Evolutionary conservation across 2,888 invertebrate species (phyloP).

Genomic region (Drosophila macrothrix): DNA sequence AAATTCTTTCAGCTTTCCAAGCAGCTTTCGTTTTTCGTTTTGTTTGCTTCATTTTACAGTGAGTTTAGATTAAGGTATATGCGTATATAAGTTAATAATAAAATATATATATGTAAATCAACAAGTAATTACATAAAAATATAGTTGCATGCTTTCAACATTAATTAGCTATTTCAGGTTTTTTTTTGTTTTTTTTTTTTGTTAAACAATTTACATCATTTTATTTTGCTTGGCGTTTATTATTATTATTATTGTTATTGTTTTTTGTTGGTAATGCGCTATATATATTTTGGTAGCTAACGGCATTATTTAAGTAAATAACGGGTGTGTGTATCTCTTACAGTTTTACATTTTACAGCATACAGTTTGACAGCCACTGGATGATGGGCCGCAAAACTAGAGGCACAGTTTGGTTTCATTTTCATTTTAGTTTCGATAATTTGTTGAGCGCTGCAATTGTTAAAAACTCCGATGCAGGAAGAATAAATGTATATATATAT

Average conservation of each 20-base stretch:
- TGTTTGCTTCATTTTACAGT: slow-evolving; percentile 50
- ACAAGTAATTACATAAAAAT: slow-evolving; percentile 50
- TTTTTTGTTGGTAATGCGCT: slow-evolving; percentile 6
- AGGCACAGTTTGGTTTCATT: slow-evolving; percentile 60
- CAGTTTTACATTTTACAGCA: slow-evolving; percentile 18
- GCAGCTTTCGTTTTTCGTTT: slow-evolving; percentile 8
- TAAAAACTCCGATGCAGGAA: slow-evolving; percentile 32
- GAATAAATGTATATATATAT: slow-evolving; percentile 3
- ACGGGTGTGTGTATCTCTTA: slow-evolving; percentile 3
- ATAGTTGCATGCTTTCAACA: slow-evolving; percentile 39
- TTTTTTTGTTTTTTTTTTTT: slow-evolving; percentile 30
- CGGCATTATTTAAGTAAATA: slow-evolving; percentile 13
- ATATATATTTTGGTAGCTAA: slow-evolving; percentile 15
- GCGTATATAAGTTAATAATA: slow-evolving; percentile 45
- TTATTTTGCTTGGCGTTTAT: slow-evolving; percentile 40
- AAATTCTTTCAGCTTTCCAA: slow-evolving; percentile 7
- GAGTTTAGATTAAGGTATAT: slow-evolving; percentile 45
- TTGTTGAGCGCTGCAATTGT: slow-evolving; percentile 59
- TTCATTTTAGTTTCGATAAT: slow-evolving; percentile 17
- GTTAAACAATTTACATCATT: slow-evolving; percentile 66
- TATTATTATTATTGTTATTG: slow-evolving; percentile 16
- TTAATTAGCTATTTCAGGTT: slow-evolving; percentile 67
- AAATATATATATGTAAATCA: slow-evolving; percentile 30
- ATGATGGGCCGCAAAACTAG: slow-evolving; percentile 23
- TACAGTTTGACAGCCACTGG: slow-evolving; percentile 35